Evolutionary conservation across 1,140 invertebrate genomes (phyloP), one percentile per base, ranked within the genome.

Genomic region (Anagrus nilaparvatae): DNA sequence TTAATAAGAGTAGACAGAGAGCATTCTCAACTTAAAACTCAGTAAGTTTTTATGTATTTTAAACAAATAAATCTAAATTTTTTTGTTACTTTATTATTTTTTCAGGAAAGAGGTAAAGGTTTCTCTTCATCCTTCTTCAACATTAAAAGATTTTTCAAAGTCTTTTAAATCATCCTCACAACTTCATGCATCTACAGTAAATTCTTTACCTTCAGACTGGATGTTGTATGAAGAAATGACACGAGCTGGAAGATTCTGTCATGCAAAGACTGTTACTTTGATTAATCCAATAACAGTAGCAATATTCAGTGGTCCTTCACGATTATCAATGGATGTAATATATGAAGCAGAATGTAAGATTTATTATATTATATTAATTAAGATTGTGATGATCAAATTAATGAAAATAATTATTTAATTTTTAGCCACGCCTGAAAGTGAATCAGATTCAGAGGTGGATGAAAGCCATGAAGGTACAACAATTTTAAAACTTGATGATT

Each of bases 151-250:
- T 45, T 50, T 56, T 47, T 51, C 56, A 12, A 63, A 67, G 50
- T 60, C 63, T 18, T 40, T 61, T 0, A 56, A 60, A 40, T 54
- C 53, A 21, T 64, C 54, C 32, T 61, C 61, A 16, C 56, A 65
- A 45, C 52, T 60, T 4, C 63, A 69, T 42, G 55, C 57, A 4
- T 54, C 59, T 34, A 62, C 72, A 10, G 67, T 74, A 7, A 58
- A 65, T 31, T 54, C 54, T 29, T 60, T 90, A 17, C 82, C 79
- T 0, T 77, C 80, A 7, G 84, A 89, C 55, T 94, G 87, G 85
- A 64, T 92, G 14, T 70, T 90, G 21, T 92, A 82, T 59, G 86
- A 88, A 55, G 87, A 90, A 62, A 81, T 90, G 63, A 80, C 75
- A 12, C 73, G 79, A 21, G 69, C 71, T 7, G 78, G 75, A 12